Evolutionary conservation across 1,140 invertebrate genomes (phyloP), one percentile per base, ranked within the genome.

Genomic region (Nylanderia fulva): DNA sequence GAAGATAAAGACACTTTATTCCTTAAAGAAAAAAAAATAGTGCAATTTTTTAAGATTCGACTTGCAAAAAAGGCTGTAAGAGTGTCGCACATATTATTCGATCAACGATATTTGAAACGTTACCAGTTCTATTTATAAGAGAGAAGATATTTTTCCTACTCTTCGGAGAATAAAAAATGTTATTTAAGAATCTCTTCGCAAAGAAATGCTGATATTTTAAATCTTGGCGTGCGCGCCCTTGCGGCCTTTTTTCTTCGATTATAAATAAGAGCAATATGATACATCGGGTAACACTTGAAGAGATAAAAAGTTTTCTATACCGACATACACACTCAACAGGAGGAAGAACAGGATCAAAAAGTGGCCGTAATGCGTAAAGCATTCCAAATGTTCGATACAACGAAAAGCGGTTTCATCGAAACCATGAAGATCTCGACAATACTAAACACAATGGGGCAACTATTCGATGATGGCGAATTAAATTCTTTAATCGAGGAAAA

Each of bases 351-450:
- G 88, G 97, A 97, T 88, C 97, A 98, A 94, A 98, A 98, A 95
- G 96, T 97, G 95, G 97, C 97, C 91, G 97, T 98, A 94, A 97
- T 98, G 96, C 97, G 97, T 91, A 98, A 98, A 93, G 98, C 98
- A 86, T 99, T 99, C 95, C 97, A 98, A 94, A 99, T 99, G 98
- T 99, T 98, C 91, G 98, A 99, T 94, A 98, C 98, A 85, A 97
- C 97, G 79, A 98, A 98, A 94, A 96, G 97, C 61, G 98, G 98
- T 13, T 98, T 97, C 94, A 98, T 99, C 82, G 98, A 98, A 86
- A 98, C 98, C 0, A 94, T 97, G 58, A 98, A 98, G 92, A 98
- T 99, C 92, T 97, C 97, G 72, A 98, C 98, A 86, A 98, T 99
- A 90, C 94, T 99, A n/a, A 98, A 98, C 94, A 98, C 98, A 45